Evolutionary conservation across 2,113 vertebrate genomes (phyloP).

Genomic region (Hucho hucho): DNA sequence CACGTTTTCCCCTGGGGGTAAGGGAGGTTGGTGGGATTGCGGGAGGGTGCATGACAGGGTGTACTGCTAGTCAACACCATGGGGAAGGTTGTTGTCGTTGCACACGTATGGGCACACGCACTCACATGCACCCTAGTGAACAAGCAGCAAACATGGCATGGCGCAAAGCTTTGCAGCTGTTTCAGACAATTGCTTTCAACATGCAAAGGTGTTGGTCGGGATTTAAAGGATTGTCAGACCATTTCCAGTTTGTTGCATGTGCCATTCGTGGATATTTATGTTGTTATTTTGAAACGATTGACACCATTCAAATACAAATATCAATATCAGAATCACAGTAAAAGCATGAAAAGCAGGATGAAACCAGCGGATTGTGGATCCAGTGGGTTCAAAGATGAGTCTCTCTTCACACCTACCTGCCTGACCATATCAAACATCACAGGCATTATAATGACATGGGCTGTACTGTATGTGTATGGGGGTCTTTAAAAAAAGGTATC

Average conservation of each 20-base stretch:
- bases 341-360: too few relatives aligned
- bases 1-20: constrained; percentile 24
- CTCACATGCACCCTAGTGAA: constrained; percentile 2
- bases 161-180: neutral
- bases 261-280: too few relatives aligned
- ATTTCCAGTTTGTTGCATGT: too few relatives aligned
- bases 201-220: neutral
- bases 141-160: neutral
- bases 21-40: neutral
- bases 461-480: neutral
- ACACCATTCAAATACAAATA: too few relatives aligned
- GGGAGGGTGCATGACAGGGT: neutral
- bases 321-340: too few relatives aligned
- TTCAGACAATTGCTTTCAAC: neutral
- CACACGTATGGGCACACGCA: neutral
- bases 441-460: neutral
- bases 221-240: neutral
- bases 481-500: neutral
- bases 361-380: too few relatives aligned
- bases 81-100: constrained; percentile 21
- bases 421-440: too few relatives aligned
- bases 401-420: too few relatives aligned
- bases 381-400: too few relatives aligned
- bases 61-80: neutral
- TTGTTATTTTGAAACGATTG: too few relatives aligned